Base-by-base conservation (phyloP, 2,113 vertebrate species). In the Bettongia penicillata region DNA sequence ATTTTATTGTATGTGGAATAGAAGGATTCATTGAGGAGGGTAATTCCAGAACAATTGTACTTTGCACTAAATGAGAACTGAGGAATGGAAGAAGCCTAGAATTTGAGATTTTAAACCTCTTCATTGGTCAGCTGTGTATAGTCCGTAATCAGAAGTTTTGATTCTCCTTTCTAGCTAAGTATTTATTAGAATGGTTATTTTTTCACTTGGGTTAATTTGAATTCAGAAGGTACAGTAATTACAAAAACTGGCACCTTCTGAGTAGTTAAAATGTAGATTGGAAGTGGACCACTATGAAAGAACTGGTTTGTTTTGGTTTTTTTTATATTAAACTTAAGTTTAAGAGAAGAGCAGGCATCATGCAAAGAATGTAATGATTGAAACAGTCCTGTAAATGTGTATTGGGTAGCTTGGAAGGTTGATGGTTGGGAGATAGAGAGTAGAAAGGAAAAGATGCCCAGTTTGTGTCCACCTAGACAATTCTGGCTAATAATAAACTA, bases 141-240 rank as follows among this genome's bases (percentile, higher is more conserved):
- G 26, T 28, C 26, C 51, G 68, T 28, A 19, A 3, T 31, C 14
- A 31, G 43, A 84, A 37, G 12, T 37, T 92, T 5, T 57, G 49
- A 28, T 91, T 53, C 50, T 51, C 19, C 3, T 6, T 90, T 92
- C 84, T 48, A 37, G 31, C 51, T 92, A 0, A 5, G 19, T 94
- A 94, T 55, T 91, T 57, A 77, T 37, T 28, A 8, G 14, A 22
- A 89, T 91, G 95, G 52, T 19, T 16, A 52, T 93, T 26, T 57
- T 95, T 95, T 93, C 55, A 95, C n/a, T 55, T 22, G 90, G 37
- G 11, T 91, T 53, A 91, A 91, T 3, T 94, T 91, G 90, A 90
- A 68, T 50, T 93, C 93, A 90, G 0, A 91, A 43, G 90, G 31
- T n/a, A 49, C 0, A 84, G 19, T 26, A 94, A 94, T 61, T 57